Evolutionary conservation across 2,888 invertebrate species (phyloP), one percentile per base, ranked within the genome.

Genomic region (Gasteruption jaculator): DNA sequence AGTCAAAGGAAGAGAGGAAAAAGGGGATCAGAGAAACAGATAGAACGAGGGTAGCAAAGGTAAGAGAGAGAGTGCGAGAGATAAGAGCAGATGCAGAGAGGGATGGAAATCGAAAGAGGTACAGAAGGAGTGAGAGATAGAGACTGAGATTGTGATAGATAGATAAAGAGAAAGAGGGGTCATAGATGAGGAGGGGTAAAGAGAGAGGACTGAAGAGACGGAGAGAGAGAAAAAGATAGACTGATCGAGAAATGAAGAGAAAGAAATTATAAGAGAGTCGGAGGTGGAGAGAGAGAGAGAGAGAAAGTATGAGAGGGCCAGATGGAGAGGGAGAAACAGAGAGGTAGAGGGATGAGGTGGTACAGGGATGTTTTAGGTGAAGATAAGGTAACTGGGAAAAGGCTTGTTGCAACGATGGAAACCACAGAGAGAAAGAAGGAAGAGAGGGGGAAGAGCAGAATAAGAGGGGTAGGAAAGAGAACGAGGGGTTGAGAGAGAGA

Each of bases 41-140:
- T 36, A 41, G 41, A 46, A n/a, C 46, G 52, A 52, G 46, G 52
- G 48, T 39, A 46, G 50, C 48, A 48, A 46, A 52, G 44, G 16
- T 10, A 4, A n/a, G n/a, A n/a, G n/a, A n/a, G n/a, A n/a, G n/a
- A n/a, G n/a, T n/a, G 19, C 18, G 15, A 12, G 7, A 21, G 39
- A 14, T 16, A 20, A 11, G 18, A 26, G 21, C 12, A 27, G 18
- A 20, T 12, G 18, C 27, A 5, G 15, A 10, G 38, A 29, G 22
- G 21, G n/a, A n/a, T n/a, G 10, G 25, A 14, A 19, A 8, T 21
- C 11, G 16, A 20, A 29, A 30, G 10, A 10, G 8, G 34, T 18
- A 12, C n/a, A 24, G 24, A 34, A 22, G 11, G 20, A 21, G 20
- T 8, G 25, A 18, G 24, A 16, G 37, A n/a, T 21, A 33, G 18